Evolutionary conservation across 2,113 vertebrate genomes (phyloP), one percentile per base, ranked within the genome.

Genomic region (Pangasianodon gigas): DNA sequence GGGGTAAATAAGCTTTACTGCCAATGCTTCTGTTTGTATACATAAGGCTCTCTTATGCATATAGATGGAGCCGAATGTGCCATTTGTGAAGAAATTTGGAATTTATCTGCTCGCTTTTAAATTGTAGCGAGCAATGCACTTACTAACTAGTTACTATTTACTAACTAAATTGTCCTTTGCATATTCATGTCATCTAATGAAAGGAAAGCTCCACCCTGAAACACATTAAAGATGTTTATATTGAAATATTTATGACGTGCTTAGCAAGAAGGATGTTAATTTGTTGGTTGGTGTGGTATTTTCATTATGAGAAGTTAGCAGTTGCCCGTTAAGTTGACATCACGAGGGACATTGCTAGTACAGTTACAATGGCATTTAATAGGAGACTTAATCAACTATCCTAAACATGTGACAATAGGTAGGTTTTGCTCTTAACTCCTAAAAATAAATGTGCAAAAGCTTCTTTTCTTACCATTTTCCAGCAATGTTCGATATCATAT

Each of bases 1-100:
- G 97, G 96, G 96, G 97, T 98, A 95, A 97, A 95, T 91, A 24
- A 8, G 71, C 44, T 52, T 24, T 67, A 75, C 48, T 56, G 9
- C 6, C 19, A 62, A 85, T 26, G 0, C 18, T 44, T 48, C 2
- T n/a, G 44, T 85, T 65, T 46, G 60, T n/a, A 51, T 16, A 37
- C n/a, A 54, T 82, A 32, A 6, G 26, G 18, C 18, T 75, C 16
- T 9, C 37, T 8, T 41, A 19, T 37, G n/a, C 8, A 44, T 44
- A 46, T 81, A 14, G 13, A 52, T 81, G 11, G n/a, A 54, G 8
- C 29, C 14, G 9, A 4, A 56, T 54, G 1, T 54, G 18, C 6
- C 71, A 44, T 24, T 44, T 46, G 7, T 44, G 18, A 75, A 10
- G 2, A 0, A 21, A 44, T 11, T 41, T 44, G 41, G 7, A 46